Evolutionary conservation across 1,140 invertebrate genomes (phyloP), one percentile per base, ranked within the genome.

Genomic region (Drosophila ananassae): DNA sequence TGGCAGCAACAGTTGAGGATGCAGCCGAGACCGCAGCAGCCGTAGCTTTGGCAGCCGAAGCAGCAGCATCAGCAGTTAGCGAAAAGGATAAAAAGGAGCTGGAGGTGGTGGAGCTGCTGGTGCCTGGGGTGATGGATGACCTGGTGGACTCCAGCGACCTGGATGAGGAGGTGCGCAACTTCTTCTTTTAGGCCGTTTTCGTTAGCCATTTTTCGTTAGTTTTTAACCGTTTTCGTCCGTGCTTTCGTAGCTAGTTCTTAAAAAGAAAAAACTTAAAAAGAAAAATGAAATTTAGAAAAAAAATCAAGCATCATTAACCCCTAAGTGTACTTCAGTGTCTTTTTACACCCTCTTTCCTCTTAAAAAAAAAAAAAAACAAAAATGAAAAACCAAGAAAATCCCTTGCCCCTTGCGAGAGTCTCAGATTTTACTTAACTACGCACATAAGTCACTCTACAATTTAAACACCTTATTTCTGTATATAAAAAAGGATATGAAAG

Each of bases 351-450:
- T 63, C 37, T 34, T 50, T 61, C 51, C 56, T 44, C 56, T 25
- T n/a, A 12, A 24, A 10, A 12, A 34, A 21, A 30, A 52, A 72
- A 72, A 24, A 10, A 12, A 34, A 21, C 24, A 52, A 72, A 72
- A 34, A 55, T 28, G 25, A 47, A 62, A 59, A 59, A 63, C 55
- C n/a, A n/a, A n/a, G n/a, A 77, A 63, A 32, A 32, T 32, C 34
- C 34, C 34, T 37, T 37, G 34, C 34, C 34, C 67, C 78, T 89
- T 79, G 79, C 79, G 78, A 79, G 83, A 87, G 83, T 87, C 83
- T 87, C 83, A 87, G 82, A 85, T 85, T 85, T 85, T 87, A 87
- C 83, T 87, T 87, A 87, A 87, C 72, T 89, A 87, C 79, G 83
- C 83, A 87, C 83, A 87, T 87, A 87, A 87, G 78, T 89, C 78